Evolutionary conservation across 2,888 invertebrate genomes (phyloP).

Genomic region (Ryuthela nishihirai): DNA sequence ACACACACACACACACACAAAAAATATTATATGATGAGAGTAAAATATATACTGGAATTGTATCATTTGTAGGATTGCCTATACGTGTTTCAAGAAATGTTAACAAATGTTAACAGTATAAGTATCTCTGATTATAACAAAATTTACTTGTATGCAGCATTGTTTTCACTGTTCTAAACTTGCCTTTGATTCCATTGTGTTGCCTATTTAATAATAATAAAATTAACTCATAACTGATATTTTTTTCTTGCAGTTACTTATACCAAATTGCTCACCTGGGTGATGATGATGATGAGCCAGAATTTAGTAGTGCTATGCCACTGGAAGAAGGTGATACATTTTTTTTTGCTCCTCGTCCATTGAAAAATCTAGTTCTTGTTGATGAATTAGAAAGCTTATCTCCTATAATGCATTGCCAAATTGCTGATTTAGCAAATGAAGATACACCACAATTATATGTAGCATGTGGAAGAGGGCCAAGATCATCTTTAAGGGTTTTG

Average conservation of each 20-base stretch:
- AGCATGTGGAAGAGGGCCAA: conserved; percentile 90
- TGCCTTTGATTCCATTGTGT: too few relatives aligned
- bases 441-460: conserved; percentile 98
- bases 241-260: conserved; percentile 66
- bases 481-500: conserved; percentile 87
- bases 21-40: too few relatives aligned
- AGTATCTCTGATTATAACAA: too few relatives aligned
- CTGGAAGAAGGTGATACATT: conserved; percentile 98
- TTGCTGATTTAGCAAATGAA: conserved; percentile 93
- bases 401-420: conserved; percentile 77
- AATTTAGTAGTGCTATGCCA: conserved; percentile 97
- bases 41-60: too few relatives aligned
- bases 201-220: too few relatives aligned
- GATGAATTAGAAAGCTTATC: conserved; percentile 96
- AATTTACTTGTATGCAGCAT: too few relatives aligned
- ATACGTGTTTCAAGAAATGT: too few relatives aligned
- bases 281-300: conserved; percentile 97
- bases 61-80: too few relatives aligned
- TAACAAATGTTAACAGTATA: too few relatives aligned
- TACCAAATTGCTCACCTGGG: conserved; percentile 99
- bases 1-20: too few relatives aligned
- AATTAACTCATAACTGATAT: conserved; percentile 5
- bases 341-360: conserved; percentile 91
- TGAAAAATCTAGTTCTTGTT: conserved; percentile 91
- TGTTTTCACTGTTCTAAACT: too few relatives aligned